Base-by-base conservation (phyloP, 2,888 invertebrate species). In the Athripsodes cinereus region DNA sequence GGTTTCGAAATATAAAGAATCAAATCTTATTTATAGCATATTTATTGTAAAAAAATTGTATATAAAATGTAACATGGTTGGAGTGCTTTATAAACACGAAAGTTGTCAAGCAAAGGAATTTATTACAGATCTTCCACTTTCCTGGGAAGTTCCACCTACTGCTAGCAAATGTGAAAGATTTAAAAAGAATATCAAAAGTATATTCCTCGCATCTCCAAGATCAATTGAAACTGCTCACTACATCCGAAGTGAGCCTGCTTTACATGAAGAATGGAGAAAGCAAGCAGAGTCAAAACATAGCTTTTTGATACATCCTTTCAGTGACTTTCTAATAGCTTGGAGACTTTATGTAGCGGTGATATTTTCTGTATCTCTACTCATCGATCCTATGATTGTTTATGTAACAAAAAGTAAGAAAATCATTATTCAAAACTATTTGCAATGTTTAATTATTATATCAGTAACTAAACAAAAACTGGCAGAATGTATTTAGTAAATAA, bases 271-370 rank as follows among this genome's bases (percentile, higher is more conserved):
- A 26, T 31, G 57, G 13, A 21, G 48, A 16, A 26, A 40, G 22
- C 60, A 60, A 1, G 34, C 53, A 10, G 46, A 31, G 13, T 26
- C 51, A 22, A 60, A 60, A 18, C 20, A 60, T 16, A 22, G 44
- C n/a, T 60, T 47, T 35, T 57, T 60, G 60, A 60, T 60, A 31
- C 60, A 60, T 20, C 60, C 60, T 1, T 60, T 57, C 21, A 60
- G 60, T 34, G 11, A 53, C 35, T 57, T 60, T 20, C 51, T 53
- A 2, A 26, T 57, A 22, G 26, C 16, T 20, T 60, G 60, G 60
- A 50, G 50, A 47, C 18, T 44, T 1, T 60, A 31, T 34, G 26
- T 40, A 13, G 16, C 13, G 40, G 13, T 40, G 5, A 40, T 16
- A 13, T 40, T 40, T 13, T 8, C 13, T 13, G 2, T 40, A 3